phyloP scores from a whole-genome alignment of 2,888 invertebrate species.

The Drosophila nigricruria region DNA sequence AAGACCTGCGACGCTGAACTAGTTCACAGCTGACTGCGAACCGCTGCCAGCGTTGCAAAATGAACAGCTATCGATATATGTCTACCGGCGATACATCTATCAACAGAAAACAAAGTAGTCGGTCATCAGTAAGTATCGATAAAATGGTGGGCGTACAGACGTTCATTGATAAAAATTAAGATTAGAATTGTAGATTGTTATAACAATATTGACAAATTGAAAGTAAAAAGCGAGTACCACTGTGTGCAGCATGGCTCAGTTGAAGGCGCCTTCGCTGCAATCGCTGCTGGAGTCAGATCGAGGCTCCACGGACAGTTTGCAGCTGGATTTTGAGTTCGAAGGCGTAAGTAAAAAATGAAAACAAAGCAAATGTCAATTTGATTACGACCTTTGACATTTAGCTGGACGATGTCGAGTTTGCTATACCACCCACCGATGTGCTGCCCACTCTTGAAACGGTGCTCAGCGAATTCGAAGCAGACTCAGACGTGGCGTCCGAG shows the following conservation, averaged over 20 bases:
- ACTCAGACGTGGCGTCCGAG: slow-evolving; percentile 87
- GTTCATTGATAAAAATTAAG: slow-evolving; percentile 68
- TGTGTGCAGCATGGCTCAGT: slow-evolving; percentile 77
- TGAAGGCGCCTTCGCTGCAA: slow-evolving; percentile 86
- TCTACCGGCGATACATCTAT: slow-evolving; percentile 21
- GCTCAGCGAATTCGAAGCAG: slow-evolving; percentile 90
- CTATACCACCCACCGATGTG: slow-evolving; percentile 90
- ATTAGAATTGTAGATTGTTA: slow-evolving; percentile 18
- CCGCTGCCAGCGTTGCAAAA: slow-evolving; percentile 14
- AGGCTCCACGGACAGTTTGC: slow-evolving; percentile 89
- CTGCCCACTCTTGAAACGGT: slow-evolving; percentile 93
- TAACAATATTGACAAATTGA: slow-evolving; percentile 6
- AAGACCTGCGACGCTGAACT: slow-evolving; percentile 39
- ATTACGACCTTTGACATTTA: slow-evolving; percentile 75
- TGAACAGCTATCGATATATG: slow-evolving; percentile 2
- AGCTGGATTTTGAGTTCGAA: slow-evolving; percentile 88
- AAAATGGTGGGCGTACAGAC: slow-evolving; percentile 67
- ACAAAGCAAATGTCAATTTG: slow-evolving; percentile 4
- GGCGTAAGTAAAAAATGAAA: slow-evolving; percentile 35
- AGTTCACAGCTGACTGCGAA: slow-evolving; percentile 45
- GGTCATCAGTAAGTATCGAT: slow-evolving; percentile 39
- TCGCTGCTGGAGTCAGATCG: slow-evolving; percentile 88
- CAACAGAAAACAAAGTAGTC: neutral
- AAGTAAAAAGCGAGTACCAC: slow-evolving; percentile 12
- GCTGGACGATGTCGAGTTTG: slow-evolving; percentile 93